phyloP scores from a whole-genome alignment of 1,140 invertebrate genomes.

The Drosophila nikananu region DNA sequence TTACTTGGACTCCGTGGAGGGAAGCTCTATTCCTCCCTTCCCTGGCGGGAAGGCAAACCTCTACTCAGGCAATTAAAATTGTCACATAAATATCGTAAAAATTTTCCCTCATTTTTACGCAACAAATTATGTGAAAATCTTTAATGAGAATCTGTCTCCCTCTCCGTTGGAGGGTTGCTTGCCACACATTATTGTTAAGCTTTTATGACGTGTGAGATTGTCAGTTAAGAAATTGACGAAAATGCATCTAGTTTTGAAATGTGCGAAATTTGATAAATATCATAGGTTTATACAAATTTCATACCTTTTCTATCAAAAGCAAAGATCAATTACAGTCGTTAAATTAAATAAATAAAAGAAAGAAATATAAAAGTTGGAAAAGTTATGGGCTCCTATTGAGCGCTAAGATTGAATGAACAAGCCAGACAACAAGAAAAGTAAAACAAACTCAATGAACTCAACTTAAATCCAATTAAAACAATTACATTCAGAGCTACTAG shows the following conservation, averaged over 20 bases:
- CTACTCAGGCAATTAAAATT: slow-evolving; percentile 75
- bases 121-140: slow-evolving; percentile 78
- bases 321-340: slow-evolving; percentile 30
- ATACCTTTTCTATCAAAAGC: slow-evolving; percentile 8
- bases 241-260: background rate
- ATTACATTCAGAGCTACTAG: background rate
- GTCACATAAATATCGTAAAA: slow-evolving; percentile 77
- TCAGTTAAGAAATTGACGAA: slow-evolving; percentile 23
- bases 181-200: slow-evolving; percentile 47
- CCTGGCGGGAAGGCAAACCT: slow-evolving; percentile 55
- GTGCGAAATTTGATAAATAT: slow-evolving; percentile 8
- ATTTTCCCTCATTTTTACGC: slow-evolving; percentile 59
- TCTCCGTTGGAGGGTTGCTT: slow-evolving; percentile 9
- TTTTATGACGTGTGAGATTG: slow-evolving; percentile 72
- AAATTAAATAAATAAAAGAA: background rate
- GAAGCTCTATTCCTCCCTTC: background rate
- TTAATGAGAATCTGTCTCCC: slow-evolving; percentile 44
- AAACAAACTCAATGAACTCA: background rate
- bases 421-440: background rate
- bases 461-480: background rate
- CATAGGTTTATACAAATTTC: background rate
- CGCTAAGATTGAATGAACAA: background rate
- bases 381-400: background rate
- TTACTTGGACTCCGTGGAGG: slow-evolving; percentile 15
- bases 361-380: background rate